Evolutionary conservation across 2,888 invertebrate genomes (phyloP).

Genomic region (Andricus curvator): DNA sequence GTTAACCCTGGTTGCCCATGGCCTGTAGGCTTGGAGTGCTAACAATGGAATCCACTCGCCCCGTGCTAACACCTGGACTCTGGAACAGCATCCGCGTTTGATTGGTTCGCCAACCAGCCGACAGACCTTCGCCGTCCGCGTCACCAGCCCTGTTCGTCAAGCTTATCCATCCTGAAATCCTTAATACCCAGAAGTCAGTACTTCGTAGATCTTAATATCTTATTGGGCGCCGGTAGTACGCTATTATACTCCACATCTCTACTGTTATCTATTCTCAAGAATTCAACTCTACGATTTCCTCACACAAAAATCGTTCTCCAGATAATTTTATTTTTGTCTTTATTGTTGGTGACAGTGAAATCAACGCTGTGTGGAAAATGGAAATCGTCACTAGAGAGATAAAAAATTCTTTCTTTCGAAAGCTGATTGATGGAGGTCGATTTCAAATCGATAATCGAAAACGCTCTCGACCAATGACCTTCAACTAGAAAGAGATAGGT

Average conservation of each 20-base stretch:
- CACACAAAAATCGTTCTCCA: background rate
- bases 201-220: constrained; percentile 34
- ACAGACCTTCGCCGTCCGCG: constrained; percentile 77
- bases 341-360: background rate
- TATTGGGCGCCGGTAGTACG: constrained; percentile 25
- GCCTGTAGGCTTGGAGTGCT: constrained; percentile 88
- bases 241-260: constrained; percentile 14
- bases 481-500: no score
- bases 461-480: no score
- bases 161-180: constrained; percentile 44
- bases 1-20: constrained; percentile 83
- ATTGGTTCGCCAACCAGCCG: constrained; percentile 75
- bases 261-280: constrained; percentile 7
- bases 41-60: constrained; percentile 80
- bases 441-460: no score
- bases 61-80: constrained; percentile 79
- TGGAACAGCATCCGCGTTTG: constrained; percentile 77
- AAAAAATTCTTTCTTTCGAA: no score
- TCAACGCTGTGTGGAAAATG: no score
- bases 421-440: no score
- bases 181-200: constrained; percentile 35
- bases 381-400: no score
- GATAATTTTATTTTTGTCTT: background rate
- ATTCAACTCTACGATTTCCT: constrained; percentile 16
- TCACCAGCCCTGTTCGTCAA: constrained; percentile 76